phyloP scores from a whole-genome alignment of 2,797 vertebrate species.

The Silurus lanzhouensis region DNA sequence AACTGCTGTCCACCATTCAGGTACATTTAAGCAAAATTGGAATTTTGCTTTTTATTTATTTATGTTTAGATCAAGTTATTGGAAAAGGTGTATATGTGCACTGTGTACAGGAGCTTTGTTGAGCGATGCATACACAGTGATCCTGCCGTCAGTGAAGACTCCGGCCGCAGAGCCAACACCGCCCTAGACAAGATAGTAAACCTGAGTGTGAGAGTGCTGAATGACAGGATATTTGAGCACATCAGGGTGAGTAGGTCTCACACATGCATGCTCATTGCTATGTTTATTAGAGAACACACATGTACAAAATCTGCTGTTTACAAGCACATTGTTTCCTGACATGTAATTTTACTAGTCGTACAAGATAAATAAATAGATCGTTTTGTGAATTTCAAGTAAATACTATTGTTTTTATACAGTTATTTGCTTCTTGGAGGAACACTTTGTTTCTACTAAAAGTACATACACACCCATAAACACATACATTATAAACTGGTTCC shows the following conservation, averaged over 20 bases:
- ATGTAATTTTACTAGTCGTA: not conserved
- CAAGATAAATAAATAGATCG: not conserved
- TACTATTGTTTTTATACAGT: not conserved
- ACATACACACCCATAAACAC: conserved; percentile 27
- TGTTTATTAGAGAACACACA: not conserved
- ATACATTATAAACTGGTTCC: conserved; percentile 35
- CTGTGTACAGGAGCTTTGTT: conserved; percentile 74
- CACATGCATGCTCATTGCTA: conserved; percentile 14
- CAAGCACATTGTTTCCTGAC: not conserved
- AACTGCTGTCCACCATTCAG: conserved; percentile 89
- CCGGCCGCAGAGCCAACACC: conserved; percentile 71
- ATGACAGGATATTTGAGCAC: conserved; percentile 78
- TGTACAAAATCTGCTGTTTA: not conserved
- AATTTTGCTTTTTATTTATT: not conserved
- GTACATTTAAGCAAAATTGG: conserved; percentile 60
- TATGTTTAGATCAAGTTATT: not conserved
- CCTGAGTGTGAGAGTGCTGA: conserved; percentile 79
- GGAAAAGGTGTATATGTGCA: conserved; percentile 37
- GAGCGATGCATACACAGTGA: conserved; percentile 80
- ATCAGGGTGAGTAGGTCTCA: conserved; percentile 76
- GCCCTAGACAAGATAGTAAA: conserved; percentile 80
- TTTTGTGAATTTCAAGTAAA: not conserved
- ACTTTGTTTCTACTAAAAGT: conserved; percentile 4
- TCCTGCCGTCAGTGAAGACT: conserved; percentile 76
- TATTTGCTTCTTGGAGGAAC: not conserved